These are phyloP conservation scores for Amyelois transitella DNA, from an alignment of 1,140 invertebrate genomes.

Conservation along the genomic window DNA sequence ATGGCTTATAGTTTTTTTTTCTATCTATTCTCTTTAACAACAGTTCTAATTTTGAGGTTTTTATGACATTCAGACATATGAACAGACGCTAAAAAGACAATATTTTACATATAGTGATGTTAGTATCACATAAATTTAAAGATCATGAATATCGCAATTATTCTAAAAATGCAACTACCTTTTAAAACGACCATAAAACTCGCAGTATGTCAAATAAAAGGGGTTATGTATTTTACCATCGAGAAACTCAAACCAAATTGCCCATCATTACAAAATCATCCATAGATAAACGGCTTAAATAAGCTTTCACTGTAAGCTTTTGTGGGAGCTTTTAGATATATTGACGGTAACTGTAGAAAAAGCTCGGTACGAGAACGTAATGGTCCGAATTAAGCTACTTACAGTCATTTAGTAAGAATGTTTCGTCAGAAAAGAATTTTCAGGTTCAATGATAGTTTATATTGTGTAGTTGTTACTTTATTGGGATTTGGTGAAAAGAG, in stretches of 20 bases:
- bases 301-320: constrained; percentile 39
- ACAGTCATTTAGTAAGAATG: constrained; percentile 13
- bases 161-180: neutral
- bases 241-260: constrained; percentile 26
- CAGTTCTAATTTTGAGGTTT: too few relatives aligned
- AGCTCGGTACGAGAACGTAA: constrained; percentile 21
- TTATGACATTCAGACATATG: too few relatives aligned
- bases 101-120: too few relatives aligned
- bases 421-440: constrained; percentile 27
- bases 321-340: constrained; percentile 11
- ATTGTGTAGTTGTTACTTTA: neutral
- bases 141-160: neutral
- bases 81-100: too few relatives aligned
- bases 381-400: constrained; percentile 20
- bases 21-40: too few relatives aligned
- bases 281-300: constrained; percentile 26
- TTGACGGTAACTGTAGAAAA: constrained; percentile 27
- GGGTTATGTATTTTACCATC: constrained; percentile 13
- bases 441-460: neutral
- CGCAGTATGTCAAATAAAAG: neutral
- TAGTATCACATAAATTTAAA: neutral
- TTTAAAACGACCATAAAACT: neutral
- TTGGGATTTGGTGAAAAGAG: too few relatives aligned
- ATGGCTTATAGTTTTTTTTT: too few relatives aligned
- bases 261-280: constrained; percentile 22